Base-by-base conservation (phyloP, 2,797 vertebrate genomes). In the Molossus molossus region DNA sequence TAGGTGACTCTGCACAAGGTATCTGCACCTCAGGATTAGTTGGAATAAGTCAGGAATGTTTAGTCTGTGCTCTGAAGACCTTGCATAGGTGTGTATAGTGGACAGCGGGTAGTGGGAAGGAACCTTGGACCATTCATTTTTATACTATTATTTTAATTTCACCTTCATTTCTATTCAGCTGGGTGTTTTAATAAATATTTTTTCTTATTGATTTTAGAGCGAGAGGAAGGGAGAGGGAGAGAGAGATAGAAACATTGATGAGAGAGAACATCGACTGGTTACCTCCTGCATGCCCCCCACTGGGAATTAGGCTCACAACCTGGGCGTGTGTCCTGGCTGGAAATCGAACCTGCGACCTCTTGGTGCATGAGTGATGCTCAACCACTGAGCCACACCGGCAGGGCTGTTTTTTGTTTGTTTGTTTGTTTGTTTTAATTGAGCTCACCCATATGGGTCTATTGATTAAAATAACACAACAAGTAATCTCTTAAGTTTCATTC, bases 121-220 rank as follows among this genome's bases (percentile, higher is more conserved):
- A 76, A 77, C 50, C 48, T 72, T 76, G 1, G 50, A 53, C 40
- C 17, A 79, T 96, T 95, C 65, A 64, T 84, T 89, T 55, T 45
- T 69, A 0, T 50, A 75, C 5, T 73, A 20, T 73, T 57, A 14
- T 77, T 90, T 92, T 82, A 84, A 77, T 18, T 84, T 25, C 9
- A 64, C 9, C 25, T 18, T 83, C 15, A 33, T 25, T 73, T 84
- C 40, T 62, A 14, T 9, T 90, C 70, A 58, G 64, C 58, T 72
- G 13, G 6, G 4, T 60, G 79, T 82, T 67, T 80, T 6, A 2
- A 27, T 48, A 45, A 45, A 45, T 45, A 45, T 6, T 5, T 45
- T 45, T 45, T 45, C 40, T 45, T 45, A 5, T 45, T 45, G 40
- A 45, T 45, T 45, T 45, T 45, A 45, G 40, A 45, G 40, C 3